Conservation (phyloP, 2,888 invertebrate genomes). For the Bruchidius siliquastri region DNA sequence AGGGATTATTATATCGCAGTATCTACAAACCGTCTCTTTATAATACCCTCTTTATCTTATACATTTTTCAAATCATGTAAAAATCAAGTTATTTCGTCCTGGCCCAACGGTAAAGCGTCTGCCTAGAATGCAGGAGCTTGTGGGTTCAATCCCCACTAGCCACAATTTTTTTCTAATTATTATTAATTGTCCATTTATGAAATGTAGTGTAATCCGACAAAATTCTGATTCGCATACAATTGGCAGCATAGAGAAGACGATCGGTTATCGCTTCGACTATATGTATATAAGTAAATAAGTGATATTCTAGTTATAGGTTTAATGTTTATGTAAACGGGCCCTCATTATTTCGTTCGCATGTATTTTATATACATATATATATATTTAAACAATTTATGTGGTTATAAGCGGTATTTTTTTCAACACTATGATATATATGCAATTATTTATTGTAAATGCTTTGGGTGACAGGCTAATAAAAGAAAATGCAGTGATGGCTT, state of each 20-base stretch:
- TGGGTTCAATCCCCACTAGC: no score
- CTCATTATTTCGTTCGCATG: neutral
- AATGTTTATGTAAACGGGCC: conserved; percentile 22
- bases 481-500: neutral
- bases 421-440: neutral
- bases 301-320: conserved; percentile 33
- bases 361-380: neutral
- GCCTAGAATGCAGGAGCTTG: no score
- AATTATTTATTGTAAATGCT: neutral
- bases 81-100: no score
- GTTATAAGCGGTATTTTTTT: neutral
- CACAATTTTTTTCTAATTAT: no score
- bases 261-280: conserved; percentile 15
- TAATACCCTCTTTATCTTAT: no score
- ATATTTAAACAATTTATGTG: neutral
- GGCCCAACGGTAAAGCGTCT: no score
- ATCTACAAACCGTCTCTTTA: no score
- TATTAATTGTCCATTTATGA: no score
- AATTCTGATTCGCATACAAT: neutral
- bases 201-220: no score
- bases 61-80: no score
- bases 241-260: neutral
- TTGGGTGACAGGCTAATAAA: neutral
- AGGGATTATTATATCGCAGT: no score
- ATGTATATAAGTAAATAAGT: conserved; percentile 33